These are phyloP conservation scores for Thalpophila matura DNA, from an alignment of 2,888 invertebrate species.

Conservation along the genomic window DNA sequence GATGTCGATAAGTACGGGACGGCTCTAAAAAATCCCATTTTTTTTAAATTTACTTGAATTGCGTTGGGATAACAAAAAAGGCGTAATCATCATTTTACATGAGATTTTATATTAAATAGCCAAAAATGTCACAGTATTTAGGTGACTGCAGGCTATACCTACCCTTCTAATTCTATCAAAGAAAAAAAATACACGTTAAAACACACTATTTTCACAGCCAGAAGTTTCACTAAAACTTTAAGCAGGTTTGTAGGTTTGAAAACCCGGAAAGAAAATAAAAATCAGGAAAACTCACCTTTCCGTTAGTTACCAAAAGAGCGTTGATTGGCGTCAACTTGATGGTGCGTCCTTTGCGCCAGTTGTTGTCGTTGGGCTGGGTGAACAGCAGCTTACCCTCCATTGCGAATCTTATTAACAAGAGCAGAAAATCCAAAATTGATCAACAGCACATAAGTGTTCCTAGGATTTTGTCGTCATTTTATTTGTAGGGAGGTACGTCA, in stretches of 20 bases:
- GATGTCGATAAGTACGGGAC: too few species aligned
- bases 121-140: too few species aligned
- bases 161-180: not conserved
- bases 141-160: too few species aligned
- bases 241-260: too few species aligned
- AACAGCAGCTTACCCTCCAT: conserved; percentile 97
- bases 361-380: conserved; percentile 97
- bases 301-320: conserved; percentile 97
- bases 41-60: too few species aligned
- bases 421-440: conserved; percentile 58
- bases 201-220: conserved; percentile 1
- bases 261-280: conserved; percentile 38
- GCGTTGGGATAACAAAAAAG: too few species aligned
- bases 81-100: too few species aligned
- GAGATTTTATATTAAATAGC: too few species aligned
- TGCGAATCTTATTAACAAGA: conserved; percentile 92
- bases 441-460: conserved; percentile 25
- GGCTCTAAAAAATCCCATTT: too few species aligned
- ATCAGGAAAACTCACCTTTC: conserved; percentile 92
- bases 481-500: conserved; percentile 52
- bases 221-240: conserved; percentile 28
- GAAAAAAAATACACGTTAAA: not conserved
- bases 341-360: conserved; percentile 97
- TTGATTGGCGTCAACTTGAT: conserved; percentile 97
- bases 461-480: conserved; percentile 51